Conservation (phyloP, 2,113 vertebrate species). For the Oriolus oriolus region DNA sequence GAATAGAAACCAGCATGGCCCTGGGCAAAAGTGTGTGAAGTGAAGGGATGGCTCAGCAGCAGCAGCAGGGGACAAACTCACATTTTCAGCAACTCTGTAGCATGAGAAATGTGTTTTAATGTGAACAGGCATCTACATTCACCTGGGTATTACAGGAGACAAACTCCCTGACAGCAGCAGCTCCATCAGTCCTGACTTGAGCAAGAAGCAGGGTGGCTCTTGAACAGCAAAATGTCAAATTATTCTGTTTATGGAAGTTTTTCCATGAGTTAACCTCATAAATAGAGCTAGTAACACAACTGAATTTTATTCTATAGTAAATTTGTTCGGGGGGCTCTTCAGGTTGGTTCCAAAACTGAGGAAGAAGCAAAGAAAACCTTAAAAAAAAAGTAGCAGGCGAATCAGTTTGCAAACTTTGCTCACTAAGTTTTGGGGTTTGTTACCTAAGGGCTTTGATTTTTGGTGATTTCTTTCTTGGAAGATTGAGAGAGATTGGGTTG, state of each 20-base stretch:
- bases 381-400: not conserved
- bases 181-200: not conserved
- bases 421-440: not conserved
- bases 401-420: not conserved
- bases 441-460: not conserved
- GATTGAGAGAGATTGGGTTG: not conserved
- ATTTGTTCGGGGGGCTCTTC: not conserved
- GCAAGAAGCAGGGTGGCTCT: not conserved
- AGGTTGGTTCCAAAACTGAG: not conserved
- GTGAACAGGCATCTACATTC: not conserved
- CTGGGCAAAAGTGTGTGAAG: not conserved
- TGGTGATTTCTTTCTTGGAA: not conserved
- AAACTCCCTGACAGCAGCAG: not conserved
- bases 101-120: not conserved
- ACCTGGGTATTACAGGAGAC: not conserved
- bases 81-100: not conserved
- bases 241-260: not conserved
- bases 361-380: not conserved
- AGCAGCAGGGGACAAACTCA: not conserved
- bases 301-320: not conserved
- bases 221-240: not conserved
- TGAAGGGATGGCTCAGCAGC: not conserved
- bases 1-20: constrained; percentile 46
- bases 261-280: not conserved
- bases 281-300: not conserved